A percentile compares a stretch with the other conserved stretches of the same genome.
These are phyloP conservation scores for Gibbula magus DNA, from an alignment of 2,888 invertebrate genomes.

Conservation along the genomic window DNA sequence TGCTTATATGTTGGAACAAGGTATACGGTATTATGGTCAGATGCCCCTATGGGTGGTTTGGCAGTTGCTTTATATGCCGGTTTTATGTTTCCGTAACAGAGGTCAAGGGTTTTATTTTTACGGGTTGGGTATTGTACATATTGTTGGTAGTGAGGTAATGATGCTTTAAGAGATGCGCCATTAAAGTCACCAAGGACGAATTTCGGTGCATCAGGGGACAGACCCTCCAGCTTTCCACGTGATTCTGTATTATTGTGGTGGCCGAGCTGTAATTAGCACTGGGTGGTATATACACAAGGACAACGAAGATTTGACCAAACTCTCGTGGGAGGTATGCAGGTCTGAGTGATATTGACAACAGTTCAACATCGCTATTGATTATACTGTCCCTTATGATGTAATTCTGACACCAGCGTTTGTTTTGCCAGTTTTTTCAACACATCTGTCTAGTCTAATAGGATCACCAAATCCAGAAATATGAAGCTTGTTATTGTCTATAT, in stretches of 20 bases:
- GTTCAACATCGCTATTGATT: background rate
- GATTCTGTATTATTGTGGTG: background rate
- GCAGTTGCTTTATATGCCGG: no score
- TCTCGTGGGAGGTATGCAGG: background rate
- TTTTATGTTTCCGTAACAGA: no score
- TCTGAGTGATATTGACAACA: background rate
- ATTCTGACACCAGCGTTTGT: background rate
- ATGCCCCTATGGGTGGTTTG: no score
- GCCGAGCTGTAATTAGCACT: conserved; percentile 18
- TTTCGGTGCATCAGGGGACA: background rate
- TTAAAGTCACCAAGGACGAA: conserved; percentile 9
- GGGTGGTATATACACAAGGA: background rate
- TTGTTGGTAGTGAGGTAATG: background rate
- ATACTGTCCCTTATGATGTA: background rate
- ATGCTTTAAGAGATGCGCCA: background rate
- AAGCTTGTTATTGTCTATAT: no score
- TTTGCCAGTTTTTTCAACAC: no score
- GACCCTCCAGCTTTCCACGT: background rate
- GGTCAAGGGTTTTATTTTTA: no score
- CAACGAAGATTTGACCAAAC: background rate
- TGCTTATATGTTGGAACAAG: no score
- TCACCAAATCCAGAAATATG: no score
- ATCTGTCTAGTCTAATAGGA: no score
- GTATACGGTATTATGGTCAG: no score
- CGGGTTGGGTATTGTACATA: background rate